These are phyloP conservation scores for Carassius auratus DNA, from an alignment of 2,113 vertebrate species.

Conservation along the genomic window DNA sequence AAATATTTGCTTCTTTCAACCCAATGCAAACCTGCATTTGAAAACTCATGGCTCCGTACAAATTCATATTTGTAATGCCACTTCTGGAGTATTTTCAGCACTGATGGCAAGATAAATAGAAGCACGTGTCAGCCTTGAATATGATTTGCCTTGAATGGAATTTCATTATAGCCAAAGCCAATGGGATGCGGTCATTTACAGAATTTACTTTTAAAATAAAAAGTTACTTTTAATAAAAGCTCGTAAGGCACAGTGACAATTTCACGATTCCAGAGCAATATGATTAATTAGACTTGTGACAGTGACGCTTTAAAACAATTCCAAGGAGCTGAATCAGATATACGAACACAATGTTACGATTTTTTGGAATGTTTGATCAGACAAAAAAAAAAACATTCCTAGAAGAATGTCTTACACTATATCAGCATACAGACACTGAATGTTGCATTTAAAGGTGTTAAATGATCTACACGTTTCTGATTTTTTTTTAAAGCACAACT, in stretches of 20 bases:
- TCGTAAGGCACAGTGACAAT: no score
- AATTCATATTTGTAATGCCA: background rate
- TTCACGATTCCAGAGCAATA: background rate
- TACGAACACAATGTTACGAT: background rate
- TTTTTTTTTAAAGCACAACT: slow-evolving; percentile 3
- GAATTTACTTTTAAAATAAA: slow-evolving; percentile 25
- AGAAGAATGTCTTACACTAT: background rate
- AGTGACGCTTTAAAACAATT: background rate
- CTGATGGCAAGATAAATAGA: background rate
- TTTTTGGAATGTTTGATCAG: background rate
- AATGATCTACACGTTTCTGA: background rate
- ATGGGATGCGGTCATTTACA: slow-evolving; percentile 14
- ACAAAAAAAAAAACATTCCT: background rate
- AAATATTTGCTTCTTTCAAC: background rate
- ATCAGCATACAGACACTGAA: background rate
- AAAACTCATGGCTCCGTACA: background rate
- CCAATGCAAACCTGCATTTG: background rate
- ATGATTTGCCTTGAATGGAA: slow-evolving; percentile 27
- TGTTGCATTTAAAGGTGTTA: background rate
- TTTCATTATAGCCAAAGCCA: slow-evolving; percentile 18
- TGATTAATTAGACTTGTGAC: background rate
- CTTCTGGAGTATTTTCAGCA: background rate
- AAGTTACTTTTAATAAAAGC: slow-evolving; percentile 5
- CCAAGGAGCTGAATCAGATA: background rate
- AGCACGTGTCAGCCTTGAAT: slow-evolving; percentile 24